These are phyloP conservation scores for Patiria pectinifera DNA, from an alignment of 53 echinoderm and acorn worm genomes.

Conservation along the genomic window DNA sequence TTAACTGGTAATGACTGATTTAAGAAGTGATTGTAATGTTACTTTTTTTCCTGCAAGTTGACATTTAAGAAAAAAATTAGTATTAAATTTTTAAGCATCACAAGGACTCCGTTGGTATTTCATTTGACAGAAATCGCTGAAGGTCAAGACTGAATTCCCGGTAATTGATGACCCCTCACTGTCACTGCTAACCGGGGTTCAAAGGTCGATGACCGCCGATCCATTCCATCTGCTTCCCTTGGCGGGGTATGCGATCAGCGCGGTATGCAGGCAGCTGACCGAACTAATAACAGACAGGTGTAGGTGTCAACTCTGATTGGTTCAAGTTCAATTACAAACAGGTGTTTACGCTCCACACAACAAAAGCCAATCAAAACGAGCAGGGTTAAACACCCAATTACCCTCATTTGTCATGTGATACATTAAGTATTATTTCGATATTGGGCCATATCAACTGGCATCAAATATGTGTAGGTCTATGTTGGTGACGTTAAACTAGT, in stretches of 20 bases:
- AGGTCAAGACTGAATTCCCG: neutral
- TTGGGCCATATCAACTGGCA: neutral
- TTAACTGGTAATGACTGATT: too few species aligned
- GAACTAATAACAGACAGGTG: slow-evolving; percentile 6
- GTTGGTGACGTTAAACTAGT: neutral
- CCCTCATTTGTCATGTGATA: neutral
- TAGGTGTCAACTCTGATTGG: slow-evolving; percentile 31
- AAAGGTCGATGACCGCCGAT: slow-evolving; percentile 47
- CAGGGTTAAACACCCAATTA: slow-evolving; percentile 28
- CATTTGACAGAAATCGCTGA: neutral
- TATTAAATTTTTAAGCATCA: too few species aligned
- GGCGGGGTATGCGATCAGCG: neutral
- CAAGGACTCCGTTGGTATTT: neutral
- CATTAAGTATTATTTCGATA: neutral
- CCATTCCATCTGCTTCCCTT: neutral
- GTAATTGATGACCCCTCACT: neutral
- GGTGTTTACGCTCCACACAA: slow-evolving; percentile 36
- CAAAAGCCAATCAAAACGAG: slow-evolving; percentile 28
- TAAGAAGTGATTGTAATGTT: too few species aligned
- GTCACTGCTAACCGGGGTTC: neutral
- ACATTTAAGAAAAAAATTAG: too few species aligned
- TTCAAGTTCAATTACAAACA: slow-evolving; percentile 21
- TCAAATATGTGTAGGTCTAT: neutral
- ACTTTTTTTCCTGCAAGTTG: too few species aligned
- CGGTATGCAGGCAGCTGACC: neutral